Base-by-base conservation (phyloP, 2,797 vertebrate genomes). In the Centroberyx gerrardi region DNA sequence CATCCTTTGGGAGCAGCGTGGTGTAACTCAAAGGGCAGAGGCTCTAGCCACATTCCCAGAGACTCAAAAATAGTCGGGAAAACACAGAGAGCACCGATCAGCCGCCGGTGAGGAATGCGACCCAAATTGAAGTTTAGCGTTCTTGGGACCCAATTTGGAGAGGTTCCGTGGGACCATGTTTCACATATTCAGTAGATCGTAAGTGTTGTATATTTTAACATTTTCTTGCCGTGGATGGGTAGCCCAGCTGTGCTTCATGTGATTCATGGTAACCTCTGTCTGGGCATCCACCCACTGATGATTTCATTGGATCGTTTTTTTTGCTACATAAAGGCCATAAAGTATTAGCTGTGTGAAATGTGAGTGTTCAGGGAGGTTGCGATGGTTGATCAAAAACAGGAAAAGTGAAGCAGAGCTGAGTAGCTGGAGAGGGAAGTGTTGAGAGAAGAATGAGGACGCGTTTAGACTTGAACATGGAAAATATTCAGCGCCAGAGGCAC, bases 181-280 rank as follows among this genome's bases (percentile, higher is more conserved):
- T 87, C 88, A 93, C 80, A 90, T 93, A 86, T 93, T 94, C 88
- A 87, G 85, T 84, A 88, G 78, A 93, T 90, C 90, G 94, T 94
- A 88, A 93, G 94, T 94, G 73, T 71, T 33, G 0, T 79, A 81
- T 80, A 5, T 68, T 80, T 74, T 55, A 22, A 76, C 72, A 52
- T 52, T 79, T 82, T 62, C 42, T 69, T 67, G 56, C 69, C 40
- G 70, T n/a, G 38, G 69, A 80, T 76, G 27, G 59, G 59, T 73
- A 58, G 77, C 82, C 51, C 82, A 86, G 86, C 88, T 90, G 85
- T 82, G 73, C 4, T 15, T 46, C 17, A 5, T 84, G 66, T 60
- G 81, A 56, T 72, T 86, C 81, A 62, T 27, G 51, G 62, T 73
- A 82, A 84, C 59, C 60, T 78, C 80, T 79, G 72, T 68, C 74